Base-by-base conservation (phyloP, 2,797 vertebrate genomes). In the Cynodonichthys magdalenae region DNA sequence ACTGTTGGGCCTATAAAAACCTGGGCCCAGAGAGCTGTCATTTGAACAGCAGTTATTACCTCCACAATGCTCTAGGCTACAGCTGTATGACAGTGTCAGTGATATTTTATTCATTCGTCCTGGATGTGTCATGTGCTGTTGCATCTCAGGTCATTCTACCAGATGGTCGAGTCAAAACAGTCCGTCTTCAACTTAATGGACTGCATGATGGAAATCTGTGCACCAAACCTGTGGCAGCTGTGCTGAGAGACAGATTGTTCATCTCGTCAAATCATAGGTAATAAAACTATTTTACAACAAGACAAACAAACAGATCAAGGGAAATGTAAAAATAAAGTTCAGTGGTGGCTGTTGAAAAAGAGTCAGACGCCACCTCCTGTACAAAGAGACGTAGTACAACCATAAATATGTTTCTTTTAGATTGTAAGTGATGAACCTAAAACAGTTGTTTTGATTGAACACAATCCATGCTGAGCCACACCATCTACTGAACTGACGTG, bases 291-390 rank as follows among this genome's bases (percentile, higher is more conserved):
- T 44, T 28, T 14, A 18, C 11, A 41, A 27, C 15, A 56, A 18
- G 20, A 39, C n/a, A n/a, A 10, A 19, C n/a, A 55, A 4, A 24
- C 4, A 41, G 8, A 29, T 1, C 0, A 3, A 15, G 34, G 28
- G n/a, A 7, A 6, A 45, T 12, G 10, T 11, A 45, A 48, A 50
- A 15, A 2, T 15, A 29, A 6, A 19, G 5, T 7, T 2, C 52
- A 9, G 36, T 44, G 3, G n/a, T 6, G 52, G 24, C 36, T 17
- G 50, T 46, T 59, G 9, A 5, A 50, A 39, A 24, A 18, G 12
- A 12, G 7, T 29, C 6, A n/a, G 15, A 46, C 29, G 45, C 78
- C 85, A 79, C 50, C 86, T 81, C 4, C 53, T 84, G 87, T 71
- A 14, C 42, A 75, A 61, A 65, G 0, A 20, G 0, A 3, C 51